Conservation (phyloP, 2,113 vertebrate species). For the Elephantulus edwardii region DNA sequence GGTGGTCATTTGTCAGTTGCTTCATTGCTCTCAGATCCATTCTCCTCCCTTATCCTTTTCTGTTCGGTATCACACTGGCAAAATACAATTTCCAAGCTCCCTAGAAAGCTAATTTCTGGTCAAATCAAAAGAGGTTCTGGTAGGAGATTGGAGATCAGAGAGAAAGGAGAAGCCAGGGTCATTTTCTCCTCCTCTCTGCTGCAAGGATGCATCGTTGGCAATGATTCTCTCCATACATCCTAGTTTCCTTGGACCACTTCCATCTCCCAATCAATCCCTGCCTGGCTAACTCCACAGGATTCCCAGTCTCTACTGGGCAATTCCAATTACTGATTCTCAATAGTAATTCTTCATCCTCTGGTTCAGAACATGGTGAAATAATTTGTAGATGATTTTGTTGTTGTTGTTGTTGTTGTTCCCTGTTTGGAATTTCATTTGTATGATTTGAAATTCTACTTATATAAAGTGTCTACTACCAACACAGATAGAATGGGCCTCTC, state of each 20-base stretch:
- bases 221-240: not conserved
- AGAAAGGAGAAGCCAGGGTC: not conserved
- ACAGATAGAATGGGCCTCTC: not conserved
- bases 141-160: not conserved
- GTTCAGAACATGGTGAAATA: not conserved
- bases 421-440: not conserved
- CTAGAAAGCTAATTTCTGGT: not conserved
- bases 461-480: not conserved
- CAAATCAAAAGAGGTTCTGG: not conserved
- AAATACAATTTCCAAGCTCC: not conserved
- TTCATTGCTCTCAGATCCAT: not conserved
- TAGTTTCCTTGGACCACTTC: not conserved
- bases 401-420: no score
- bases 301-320: not conserved
- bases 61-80: not conserved
- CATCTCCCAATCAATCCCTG: not conserved
- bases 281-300: no score
- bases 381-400: not conserved
- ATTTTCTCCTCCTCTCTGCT: not conserved
- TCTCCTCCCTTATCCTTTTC: not conserved
- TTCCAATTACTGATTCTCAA: not conserved
- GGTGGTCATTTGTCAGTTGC: not conserved
- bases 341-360: not conserved
- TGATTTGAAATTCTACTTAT: not conserved
- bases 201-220: no score